Percentiles rank a stretch among this genome's conserved stretches.
Conservation (phyloP, 2,113 vertebrate genomes). For the Eudyptes chrysolophus region DNA sequence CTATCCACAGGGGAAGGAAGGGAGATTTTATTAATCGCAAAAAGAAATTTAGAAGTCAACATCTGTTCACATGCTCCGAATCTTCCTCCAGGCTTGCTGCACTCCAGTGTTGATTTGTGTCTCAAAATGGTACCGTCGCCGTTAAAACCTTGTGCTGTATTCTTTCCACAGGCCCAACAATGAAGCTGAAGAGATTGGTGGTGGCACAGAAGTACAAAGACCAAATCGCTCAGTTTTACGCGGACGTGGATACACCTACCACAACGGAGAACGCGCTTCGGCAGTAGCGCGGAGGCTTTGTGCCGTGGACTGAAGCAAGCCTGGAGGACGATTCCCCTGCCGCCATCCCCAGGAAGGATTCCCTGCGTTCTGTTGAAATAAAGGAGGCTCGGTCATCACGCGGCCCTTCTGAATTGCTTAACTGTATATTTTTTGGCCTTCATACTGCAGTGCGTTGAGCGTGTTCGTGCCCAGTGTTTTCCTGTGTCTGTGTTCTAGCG, state of each 20-base stretch:
- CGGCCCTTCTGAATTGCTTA: not conserved
- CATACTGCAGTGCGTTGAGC: not conserved
- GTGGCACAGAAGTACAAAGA: conserved; percentile 84
- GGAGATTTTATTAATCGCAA: not conserved
- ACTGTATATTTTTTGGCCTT: not conserved
- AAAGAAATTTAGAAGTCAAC: not conserved
- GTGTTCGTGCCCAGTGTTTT: not conserved
- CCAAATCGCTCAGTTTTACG: conserved; percentile 83
- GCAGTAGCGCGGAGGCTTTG: not conserved
- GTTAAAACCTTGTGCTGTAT: fast-evolving
- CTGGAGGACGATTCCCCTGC: not conserved
- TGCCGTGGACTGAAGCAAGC: not conserved
- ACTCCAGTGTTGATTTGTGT: fast-evolving
- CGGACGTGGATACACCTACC: conserved; percentile 55
- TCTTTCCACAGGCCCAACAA: conserved; percentile 80
- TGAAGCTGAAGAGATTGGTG: conserved; percentile 85
- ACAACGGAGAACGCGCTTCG: conserved; percentile 36
- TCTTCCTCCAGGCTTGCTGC: not conserved
- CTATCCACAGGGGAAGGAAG: not conserved
- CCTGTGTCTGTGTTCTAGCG: fast-evolving
- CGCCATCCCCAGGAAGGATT: not conserved
- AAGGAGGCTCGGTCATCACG: not conserved
- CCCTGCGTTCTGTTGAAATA: not conserved
- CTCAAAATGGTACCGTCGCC: fast-evolving
- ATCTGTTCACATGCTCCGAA: fast-evolving